Base-by-base conservation (phyloP, 2,113 vertebrate genomes). In the Sander lucioperca region DNA sequence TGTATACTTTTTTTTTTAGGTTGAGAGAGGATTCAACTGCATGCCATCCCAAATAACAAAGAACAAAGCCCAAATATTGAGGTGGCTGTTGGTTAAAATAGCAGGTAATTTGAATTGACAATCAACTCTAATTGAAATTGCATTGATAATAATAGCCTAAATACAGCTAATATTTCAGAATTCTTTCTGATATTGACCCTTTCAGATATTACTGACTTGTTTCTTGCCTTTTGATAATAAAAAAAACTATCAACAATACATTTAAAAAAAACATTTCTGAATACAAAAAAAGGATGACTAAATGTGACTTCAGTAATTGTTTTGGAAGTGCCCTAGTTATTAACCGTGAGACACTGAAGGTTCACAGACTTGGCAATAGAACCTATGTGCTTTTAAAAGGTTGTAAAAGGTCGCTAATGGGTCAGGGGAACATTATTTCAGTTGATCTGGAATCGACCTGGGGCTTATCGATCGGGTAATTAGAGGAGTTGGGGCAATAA, bases 381-480 rank as follows among this genome's bases (percentile, higher is more conserved):
- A 27, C 48, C 25, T 13, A 11, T 21, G 19, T 43, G 39, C 81
- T 73, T 85, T 88, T 75, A 74, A 84, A 80, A 86, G 79, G 79
- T 83, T 59, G 21, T 74, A 48, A 85, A 77, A 78, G 68, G 64
- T 84, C 65, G 3, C 63, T 84, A 77, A 84, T 86, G 86, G 82
- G 70, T 77, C 43, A 19, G 65, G 0, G 61, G 11, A 74, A 79
- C 83, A 78, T 82, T 74, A 88, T 86, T 88, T 82, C 50, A 76
- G 89, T 80, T 82, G 89, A 92, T 88, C 63, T 36, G 48, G 48
- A 64, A 84, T 88, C 21, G 56, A 89, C 74, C 47, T 1, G 2
- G 7, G 3, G 25, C 54, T 47, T 51, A 91, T 87, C 69, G 84
- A 91, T 86, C 65, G 0, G 36, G 6, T 77, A 74, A 90, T 87